phyloP scores from a whole-genome alignment of 1,140 invertebrate species.

The Idris sp. region DNA sequence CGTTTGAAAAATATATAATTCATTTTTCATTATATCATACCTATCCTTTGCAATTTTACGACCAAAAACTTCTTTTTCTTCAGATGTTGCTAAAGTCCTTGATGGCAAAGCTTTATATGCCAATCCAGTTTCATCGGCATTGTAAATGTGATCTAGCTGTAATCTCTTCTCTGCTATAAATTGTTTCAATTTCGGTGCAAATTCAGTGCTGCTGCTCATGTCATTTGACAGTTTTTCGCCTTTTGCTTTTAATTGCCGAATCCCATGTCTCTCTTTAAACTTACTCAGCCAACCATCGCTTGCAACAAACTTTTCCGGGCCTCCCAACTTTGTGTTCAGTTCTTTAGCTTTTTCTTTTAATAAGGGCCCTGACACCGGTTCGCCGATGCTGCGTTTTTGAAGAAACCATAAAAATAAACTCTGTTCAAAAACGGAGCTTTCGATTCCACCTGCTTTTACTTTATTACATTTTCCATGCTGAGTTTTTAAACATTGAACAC shows the following conservation, averaged over 20 bases:
- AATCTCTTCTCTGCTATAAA: not conserved
- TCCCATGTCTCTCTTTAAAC: constrained; percentile 3
- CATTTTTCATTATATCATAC: too few species aligned
- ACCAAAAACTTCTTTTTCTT: constrained; percentile 10
- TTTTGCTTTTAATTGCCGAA: not conserved
- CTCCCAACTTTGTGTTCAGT: constrained; percentile 21
- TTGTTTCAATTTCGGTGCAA: not conserved
- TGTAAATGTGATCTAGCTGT: constrained; percentile 14
- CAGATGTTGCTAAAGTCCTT: constrained; percentile 4
- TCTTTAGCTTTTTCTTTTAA: constrained; percentile 52
- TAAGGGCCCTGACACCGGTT: constrained; percentile 51
- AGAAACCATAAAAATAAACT: constrained; percentile 42
- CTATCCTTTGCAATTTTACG: constrained; percentile 9
- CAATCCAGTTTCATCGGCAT: constrained; percentile 19
- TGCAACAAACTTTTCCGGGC: not conserved
- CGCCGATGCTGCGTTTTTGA: constrained; percentile 45
- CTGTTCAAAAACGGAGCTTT: constrained; percentile 23
- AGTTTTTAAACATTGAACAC: not conserved
- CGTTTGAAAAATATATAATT: too few species aligned
- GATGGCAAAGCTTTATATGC: constrained; percentile 9
- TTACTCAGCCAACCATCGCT: not conserved
- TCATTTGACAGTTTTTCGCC: constrained; percentile 6
- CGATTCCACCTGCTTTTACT: constrained; percentile 3
- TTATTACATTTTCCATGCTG: constrained; percentile 14
- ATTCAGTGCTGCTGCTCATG: not conserved